phyloP scores from a whole-genome alignment of 2,888 invertebrate genomes.

The Drosophila diplacantha region DNA sequence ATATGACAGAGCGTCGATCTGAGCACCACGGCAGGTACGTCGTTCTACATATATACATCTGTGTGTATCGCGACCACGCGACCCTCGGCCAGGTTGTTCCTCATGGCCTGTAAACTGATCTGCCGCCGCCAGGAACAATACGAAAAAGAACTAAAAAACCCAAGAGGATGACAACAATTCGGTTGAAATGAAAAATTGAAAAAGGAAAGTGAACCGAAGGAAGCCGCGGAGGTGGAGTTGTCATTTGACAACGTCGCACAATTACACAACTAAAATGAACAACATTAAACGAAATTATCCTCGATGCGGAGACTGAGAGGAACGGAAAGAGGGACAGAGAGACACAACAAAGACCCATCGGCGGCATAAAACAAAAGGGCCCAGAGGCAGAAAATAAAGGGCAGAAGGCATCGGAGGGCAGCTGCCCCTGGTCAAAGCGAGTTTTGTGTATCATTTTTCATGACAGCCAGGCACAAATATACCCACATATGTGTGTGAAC shows the following conservation, averaged over 20 bases:
- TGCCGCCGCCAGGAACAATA: constrained; percentile 26
- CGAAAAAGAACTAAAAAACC: constrained; percentile 8
- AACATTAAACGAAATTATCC: constrained; percentile 70
- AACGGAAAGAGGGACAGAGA: background rate
- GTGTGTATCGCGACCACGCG: constrained; percentile 24
- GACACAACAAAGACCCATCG: constrained; percentile 62
- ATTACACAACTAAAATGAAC: constrained; percentile 71
- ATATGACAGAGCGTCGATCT: constrained; percentile 28
- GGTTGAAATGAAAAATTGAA: constrained; percentile 63
- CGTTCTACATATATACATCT: background rate
- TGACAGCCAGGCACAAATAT: constrained; percentile 44
- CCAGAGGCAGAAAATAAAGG: constrained; percentile 64
- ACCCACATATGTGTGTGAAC: constrained; percentile 10
- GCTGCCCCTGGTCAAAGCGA: constrained; percentile 54
- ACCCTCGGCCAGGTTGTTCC: constrained; percentile 28
- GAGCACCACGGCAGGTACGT: constrained; percentile 20
- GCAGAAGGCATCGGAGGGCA: constrained; percentile 41
- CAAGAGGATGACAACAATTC: constrained; percentile 40
- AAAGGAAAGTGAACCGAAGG: constrained; percentile 62
- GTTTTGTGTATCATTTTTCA: constrained; percentile 71
- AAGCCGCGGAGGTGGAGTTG: constrained; percentile 43
- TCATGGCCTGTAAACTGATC: constrained; percentile 33
- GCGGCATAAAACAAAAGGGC: constrained; percentile 72
- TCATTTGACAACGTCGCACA: constrained; percentile 57
- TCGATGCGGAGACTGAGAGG: constrained; percentile 16